Conservation (phyloP, 2,797 vertebrate genomes). For the Tragelaphus oryx region DNA sequence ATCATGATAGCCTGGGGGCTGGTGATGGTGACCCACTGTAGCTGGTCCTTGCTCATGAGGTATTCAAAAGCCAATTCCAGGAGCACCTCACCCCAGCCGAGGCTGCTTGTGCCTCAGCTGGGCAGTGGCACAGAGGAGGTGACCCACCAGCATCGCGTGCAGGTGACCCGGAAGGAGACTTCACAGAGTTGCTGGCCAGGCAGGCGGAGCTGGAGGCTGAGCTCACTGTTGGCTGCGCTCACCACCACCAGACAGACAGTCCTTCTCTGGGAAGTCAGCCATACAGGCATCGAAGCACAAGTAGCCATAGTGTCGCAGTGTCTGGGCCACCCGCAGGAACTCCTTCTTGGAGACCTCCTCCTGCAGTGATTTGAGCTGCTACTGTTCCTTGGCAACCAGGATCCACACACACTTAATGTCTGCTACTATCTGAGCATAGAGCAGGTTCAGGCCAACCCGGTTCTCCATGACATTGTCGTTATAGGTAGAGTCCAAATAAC, state of each 20-base stretch:
- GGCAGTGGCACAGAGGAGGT: constrained; percentile 93
- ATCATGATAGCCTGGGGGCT: constrained; percentile 99
- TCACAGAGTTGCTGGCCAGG: constrained; percentile 96
- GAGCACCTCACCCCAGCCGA: constrained; percentile 89
- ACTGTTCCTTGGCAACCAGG: constrained; percentile 96
- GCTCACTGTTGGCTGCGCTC: constrained; percentile 95
- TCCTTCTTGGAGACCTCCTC: constrained; percentile 99
- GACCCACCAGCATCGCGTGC: constrained; percentile 98
- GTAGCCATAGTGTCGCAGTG: constrained; percentile 95
- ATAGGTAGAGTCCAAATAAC: constrained; percentile 97
- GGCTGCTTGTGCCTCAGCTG: constrained; percentile 86
- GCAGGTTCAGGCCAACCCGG: constrained; percentile 91
- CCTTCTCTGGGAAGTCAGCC: constrained; percentile 97
- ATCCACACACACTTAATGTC: constrained; percentile 97
- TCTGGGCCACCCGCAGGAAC: constrained; percentile 95
- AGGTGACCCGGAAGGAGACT: constrained; percentile 97
- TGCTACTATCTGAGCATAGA: constrained; percentile 95
- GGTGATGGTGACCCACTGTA: constrained; percentile 99
- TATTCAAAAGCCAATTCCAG: constrained; percentile 98
- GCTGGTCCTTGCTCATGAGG: constrained; percentile 97
- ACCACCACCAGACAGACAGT: constrained; percentile 93
- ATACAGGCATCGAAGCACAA: constrained; percentile 96
- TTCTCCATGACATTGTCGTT: constrained; percentile 96
- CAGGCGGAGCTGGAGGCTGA: constrained; percentile 97
- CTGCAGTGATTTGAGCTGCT: constrained; percentile 97